Conservation (phyloP, 2,113 vertebrate species). For the Pseudolaguvia tuberculata region DNA sequence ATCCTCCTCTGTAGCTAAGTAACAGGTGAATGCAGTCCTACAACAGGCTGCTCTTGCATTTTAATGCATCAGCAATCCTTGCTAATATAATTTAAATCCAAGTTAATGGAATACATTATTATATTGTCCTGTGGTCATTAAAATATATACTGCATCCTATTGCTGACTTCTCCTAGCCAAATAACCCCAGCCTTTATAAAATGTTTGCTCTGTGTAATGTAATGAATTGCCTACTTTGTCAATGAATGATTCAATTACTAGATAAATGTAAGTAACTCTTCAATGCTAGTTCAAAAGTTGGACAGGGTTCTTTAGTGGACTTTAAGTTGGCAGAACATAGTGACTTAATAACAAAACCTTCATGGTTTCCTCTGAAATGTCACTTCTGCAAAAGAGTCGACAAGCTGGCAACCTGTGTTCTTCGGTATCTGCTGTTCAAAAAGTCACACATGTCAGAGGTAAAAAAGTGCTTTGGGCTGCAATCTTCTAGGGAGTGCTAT, state of each 20-base stretch:
- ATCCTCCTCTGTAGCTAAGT: background rate
- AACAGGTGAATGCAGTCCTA: constrained; percentile 22
- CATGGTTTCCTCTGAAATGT: constrained; percentile 8
- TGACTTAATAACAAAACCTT: background rate
- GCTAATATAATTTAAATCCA: background rate
- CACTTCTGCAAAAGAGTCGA: constrained; percentile 11
- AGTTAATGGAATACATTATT: constrained; percentile 19
- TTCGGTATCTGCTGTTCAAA: background rate
- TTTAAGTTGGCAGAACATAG: background rate
- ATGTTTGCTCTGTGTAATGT: constrained; percentile 22
- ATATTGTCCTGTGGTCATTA: constrained; percentile 3
- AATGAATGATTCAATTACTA: constrained; percentile 35
- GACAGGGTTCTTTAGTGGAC: background rate
- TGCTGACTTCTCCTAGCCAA: constrained; percentile 18
- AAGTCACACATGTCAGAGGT: constrained; percentile 3
- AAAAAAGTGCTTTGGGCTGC: constrained; percentile 16
- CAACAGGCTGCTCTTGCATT: constrained; percentile 21
- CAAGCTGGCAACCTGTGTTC: background rate
- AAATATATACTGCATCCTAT: background rate
- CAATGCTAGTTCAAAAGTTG: constrained; percentile 1
- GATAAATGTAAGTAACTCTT: constrained; percentile 23
- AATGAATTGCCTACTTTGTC: constrained; percentile 41
- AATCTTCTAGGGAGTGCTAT: constrained; percentile 9
- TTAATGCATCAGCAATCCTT: constrained; percentile 5
- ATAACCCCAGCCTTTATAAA: constrained; percentile 17